Evolutionary conservation across 2,797 vertebrate genomes (phyloP).

Genomic region (Enteromius trimaculatus): DNA sequence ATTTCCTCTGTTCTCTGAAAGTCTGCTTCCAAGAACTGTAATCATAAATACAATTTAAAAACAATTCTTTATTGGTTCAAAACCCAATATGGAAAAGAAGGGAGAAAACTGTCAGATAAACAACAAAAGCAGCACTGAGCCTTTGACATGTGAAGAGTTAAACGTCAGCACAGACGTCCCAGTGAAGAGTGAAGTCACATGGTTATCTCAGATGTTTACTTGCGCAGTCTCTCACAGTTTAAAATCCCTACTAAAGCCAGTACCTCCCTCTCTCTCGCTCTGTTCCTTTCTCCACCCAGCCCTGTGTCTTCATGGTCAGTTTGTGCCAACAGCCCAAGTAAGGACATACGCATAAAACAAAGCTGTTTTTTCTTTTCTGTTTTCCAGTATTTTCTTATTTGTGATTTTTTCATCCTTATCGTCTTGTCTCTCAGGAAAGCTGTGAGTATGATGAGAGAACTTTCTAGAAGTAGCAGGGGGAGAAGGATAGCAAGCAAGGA

Average conservation of each 20-base stretch:
- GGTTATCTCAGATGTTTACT: constrained; percentile 67
- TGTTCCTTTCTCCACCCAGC: constrained; percentile 48
- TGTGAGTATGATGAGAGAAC: constrained; percentile 69
- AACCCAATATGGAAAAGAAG: neutral
- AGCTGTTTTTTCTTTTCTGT: constrained; percentile 40
- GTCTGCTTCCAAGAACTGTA: neutral
- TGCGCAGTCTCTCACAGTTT: constrained; percentile 48
- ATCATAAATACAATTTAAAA: neutral
- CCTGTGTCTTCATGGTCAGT: constrained; percentile 59
- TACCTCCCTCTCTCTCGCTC: constrained; percentile 12
- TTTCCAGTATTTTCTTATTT: neutral
- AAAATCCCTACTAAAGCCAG: constrained; percentile 52
- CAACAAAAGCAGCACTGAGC: neutral
- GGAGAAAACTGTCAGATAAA: neutral
- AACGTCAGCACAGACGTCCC: neutral
- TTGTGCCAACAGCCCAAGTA: constrained; percentile 40
- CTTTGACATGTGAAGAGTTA: constrained; percentile 4
- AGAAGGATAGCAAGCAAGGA: neutral
- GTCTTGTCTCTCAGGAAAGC: constrained; percentile 46
- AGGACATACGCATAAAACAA: constrained; percentile 27
- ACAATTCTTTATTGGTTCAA: neutral
- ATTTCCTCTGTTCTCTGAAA: constrained; percentile 24
- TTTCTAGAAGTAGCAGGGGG: constrained; percentile 22
- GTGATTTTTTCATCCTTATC: constrained; percentile 44
- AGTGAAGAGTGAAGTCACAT: constrained; percentile 60